Base-by-base conservation (phyloP, 1,140 invertebrate species). In the Condylostylus longicornis region DNA sequence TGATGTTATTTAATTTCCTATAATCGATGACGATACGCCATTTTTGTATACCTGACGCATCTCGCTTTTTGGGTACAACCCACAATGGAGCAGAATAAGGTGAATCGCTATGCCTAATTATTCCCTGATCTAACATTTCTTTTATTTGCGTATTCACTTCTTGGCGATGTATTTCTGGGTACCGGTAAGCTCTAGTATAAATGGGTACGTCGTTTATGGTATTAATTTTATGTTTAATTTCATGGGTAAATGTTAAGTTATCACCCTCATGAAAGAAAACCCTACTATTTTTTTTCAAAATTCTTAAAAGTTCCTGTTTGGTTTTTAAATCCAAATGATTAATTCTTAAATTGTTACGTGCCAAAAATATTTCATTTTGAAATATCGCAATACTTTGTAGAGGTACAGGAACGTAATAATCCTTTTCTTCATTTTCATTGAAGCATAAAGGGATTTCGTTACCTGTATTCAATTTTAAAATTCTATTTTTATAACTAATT, bases 11-110 rank as follows among this genome's bases (percentile, higher is more conserved):
- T 15, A 63, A 53, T 30, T 45, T 41, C 17, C 57, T 17, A 34
- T 63, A 64, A 42, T 61, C 59, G 2, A 51, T 45, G 9, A 62
- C 56, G 4, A 64, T 39, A 27, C 59, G 36, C 43, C 44, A 51
- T 41, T 44, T 49, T 32, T 37, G 31, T 38, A 38, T 46, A 15
- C 41, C 44, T 23, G 31, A 20, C 23, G 13, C 31, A 19, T 38
- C 42, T 39, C 33, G 12, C 42, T 54, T 53, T 38, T 54, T 51
- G 2, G 44, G 49, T 20, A 47, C 49, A 19, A 52, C 37, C 46
- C 42, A 48, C 15, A 52, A 15, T n/a, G 48, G 45, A 14, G 39
- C 25, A 35, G 36, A 44, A 35, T 43, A 51, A 22, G 46, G 41
- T 9, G 43, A 47, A 18, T 40, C 42, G 27, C 43, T 45, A 35